Evolutionary conservation across 2,113 vertebrate species (phyloP).

Genomic region (Amphilophus citrinellus): DNA sequence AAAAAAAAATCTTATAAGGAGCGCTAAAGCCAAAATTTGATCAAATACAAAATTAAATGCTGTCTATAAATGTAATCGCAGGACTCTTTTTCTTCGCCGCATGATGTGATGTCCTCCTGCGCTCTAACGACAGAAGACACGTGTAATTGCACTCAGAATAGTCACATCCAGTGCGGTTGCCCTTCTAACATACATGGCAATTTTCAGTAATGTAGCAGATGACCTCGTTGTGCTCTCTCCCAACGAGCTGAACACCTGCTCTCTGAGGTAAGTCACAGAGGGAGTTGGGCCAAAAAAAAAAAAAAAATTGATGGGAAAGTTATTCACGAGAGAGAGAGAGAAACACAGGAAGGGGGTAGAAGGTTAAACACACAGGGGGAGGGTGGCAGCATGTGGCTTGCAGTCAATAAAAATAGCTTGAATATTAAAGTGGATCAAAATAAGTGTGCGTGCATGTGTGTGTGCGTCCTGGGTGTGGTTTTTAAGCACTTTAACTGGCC

Average conservation of each 20-base stretch:
- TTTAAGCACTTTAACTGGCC: background rate
- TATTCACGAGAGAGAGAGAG: slow-evolving; percentile 7
- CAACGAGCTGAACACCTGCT: slow-evolving; percentile 72
- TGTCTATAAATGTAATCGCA: slow-evolving; percentile 20
- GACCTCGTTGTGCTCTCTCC: slow-evolving; percentile 12
- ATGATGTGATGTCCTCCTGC: slow-evolving; percentile 26
- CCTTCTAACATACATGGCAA: slow-evolving; percentile 30
- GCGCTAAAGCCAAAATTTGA: slow-evolving; percentile 18
- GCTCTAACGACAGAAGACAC: slow-evolving; percentile 31
- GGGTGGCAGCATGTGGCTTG: slow-evolving; percentile 35
- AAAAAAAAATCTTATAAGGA: slow-evolving; percentile 23
- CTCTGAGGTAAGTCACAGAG: slow-evolving; percentile 25
- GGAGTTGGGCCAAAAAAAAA: slow-evolving; percentile 12
- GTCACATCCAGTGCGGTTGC: slow-evolving; percentile 24
- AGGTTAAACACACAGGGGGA: slow-evolving; percentile 3
- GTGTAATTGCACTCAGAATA: slow-evolving; percentile 48
- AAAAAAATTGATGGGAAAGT: slow-evolving; percentile 30
- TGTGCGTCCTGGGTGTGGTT: background rate
- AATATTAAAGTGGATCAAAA: background rate
- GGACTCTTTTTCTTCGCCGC: slow-evolving; percentile 39
- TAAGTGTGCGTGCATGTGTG: background rate
- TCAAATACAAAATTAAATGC: slow-evolving; percentile 33
- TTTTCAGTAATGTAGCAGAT: slow-evolving; percentile 50
- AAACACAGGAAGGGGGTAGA: background rate
- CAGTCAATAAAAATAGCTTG: slow-evolving; percentile 37